These are phyloP conservation scores for Homarus americanus DNA, from an alignment of 1,140 invertebrate species.

Conservation along the genomic window DNA sequence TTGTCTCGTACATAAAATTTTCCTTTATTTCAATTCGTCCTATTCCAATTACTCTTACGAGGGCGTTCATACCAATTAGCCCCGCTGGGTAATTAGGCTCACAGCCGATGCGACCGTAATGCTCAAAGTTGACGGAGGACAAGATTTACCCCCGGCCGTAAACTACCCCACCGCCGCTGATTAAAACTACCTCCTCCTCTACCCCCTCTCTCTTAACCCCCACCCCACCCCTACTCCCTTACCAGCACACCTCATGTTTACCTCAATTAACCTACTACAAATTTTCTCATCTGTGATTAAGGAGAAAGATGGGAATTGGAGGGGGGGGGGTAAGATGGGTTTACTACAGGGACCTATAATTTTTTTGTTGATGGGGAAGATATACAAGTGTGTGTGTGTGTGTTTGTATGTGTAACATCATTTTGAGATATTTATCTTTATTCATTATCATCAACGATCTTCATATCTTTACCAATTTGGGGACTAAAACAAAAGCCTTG, in stretches of 20 bases:
- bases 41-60: not conserved
- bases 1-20: too few species aligned
- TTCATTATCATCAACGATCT: too few species aligned
- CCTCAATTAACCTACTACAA: not conserved
- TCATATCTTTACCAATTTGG: too few species aligned
- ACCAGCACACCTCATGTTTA: not conserved
- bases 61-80: slow-evolving; percentile 20
- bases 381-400: slow-evolving; percentile 22
- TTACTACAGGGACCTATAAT: too few species aligned
- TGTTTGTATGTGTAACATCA: not conserved
- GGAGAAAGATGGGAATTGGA: too few species aligned
- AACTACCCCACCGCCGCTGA: slow-evolving; percentile 17
- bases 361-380: too few species aligned
- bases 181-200: not conserved
- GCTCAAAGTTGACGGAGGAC: slow-evolving; percentile 40
- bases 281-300: not conserved
- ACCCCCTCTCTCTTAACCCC: too few species aligned
- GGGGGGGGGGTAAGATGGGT: too few species aligned
- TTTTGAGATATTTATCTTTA: too few species aligned
- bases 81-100: not conserved
- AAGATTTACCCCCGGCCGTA: slow-evolving; percentile 3
- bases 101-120: not conserved
- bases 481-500: too few species aligned
- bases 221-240: not conserved
- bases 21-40: not conserved